A percentile compares a stretch with the other conserved stretches of the same genome.
These are phyloP conservation scores for Gymnoscopelus microlampas DNA, from an alignment of 2,797 vertebrate genomes.

Conservation along the genomic window DNA sequence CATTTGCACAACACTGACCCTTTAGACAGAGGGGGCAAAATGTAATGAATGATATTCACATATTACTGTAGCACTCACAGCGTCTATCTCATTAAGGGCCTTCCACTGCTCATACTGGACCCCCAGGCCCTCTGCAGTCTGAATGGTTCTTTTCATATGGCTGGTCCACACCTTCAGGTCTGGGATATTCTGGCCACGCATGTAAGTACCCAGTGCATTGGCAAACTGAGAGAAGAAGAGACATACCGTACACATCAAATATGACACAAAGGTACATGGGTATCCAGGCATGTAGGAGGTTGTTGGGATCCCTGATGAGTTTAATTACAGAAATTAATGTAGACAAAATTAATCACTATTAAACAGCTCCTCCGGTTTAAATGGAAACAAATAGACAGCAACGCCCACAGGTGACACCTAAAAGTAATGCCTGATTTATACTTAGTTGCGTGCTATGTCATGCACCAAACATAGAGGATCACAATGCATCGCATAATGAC, in stretches of 20 bases:
- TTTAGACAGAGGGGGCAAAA: no score
- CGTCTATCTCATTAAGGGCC: constrained; percentile 91
- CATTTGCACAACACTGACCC: no score
- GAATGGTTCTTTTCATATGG: constrained; percentile 92
- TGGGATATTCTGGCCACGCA: constrained; percentile 82
- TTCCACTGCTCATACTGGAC: constrained; percentile 93
- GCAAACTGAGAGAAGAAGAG: constrained; percentile 78
- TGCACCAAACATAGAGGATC: no score
- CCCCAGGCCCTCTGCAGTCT: constrained; percentile 88
- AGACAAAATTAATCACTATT: no score
- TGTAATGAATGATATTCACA: background rate
- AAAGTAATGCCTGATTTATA: no score
- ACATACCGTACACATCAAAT: background rate
- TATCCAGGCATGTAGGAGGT: background rate
- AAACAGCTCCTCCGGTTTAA: no score
- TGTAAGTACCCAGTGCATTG: constrained; percentile 80
- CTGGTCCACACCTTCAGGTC: constrained; percentile 95
- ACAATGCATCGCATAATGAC: no score
- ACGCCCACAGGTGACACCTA: no score
- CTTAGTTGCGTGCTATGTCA: no score
- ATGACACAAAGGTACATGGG: background rate
- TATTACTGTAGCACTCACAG: constrained; percentile 76
- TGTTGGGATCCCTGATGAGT: no score
- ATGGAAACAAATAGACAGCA: no score
- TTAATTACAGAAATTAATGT: no score